Evolutionary conservation across 2,888 invertebrate genomes (phyloP).

Genomic region (Pycnomerus fuliginosus): DNA sequence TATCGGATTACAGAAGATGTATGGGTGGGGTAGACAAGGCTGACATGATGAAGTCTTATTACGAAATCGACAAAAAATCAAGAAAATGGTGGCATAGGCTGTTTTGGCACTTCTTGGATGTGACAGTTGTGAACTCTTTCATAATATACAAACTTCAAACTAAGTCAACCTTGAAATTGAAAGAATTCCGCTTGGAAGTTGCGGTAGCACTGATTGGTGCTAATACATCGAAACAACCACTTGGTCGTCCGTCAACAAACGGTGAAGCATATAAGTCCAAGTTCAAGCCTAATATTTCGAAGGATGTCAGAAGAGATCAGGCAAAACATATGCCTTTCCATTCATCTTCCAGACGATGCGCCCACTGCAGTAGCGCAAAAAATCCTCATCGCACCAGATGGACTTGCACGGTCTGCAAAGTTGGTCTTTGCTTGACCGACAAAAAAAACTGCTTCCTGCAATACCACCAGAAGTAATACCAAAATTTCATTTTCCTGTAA

Average conservation of each 20-base stretch:
- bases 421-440: conserved; percentile 2
- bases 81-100: conserved; percentile 3
- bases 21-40: conserved; percentile 6
- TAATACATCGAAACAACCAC: neutral
- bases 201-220: conserved; percentile 17
- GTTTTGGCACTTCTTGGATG: conserved; percentile 1
- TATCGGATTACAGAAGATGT: neutral
- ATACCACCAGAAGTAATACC: conserved; percentile 1
- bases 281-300: neutral
- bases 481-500: conserved; percentile 1
- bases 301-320: conserved; percentile 2
- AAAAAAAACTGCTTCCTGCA: conserved; percentile 4
- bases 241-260: neutral
- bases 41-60: conserved; percentile 1
- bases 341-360: conserved; percentile 3
- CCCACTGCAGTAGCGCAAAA: conserved; percentile 1
- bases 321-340: conserved; percentile 7
- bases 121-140: neutral
- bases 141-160: conserved; percentile 14
- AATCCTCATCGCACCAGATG: conserved; percentile 7
- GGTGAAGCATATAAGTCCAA: neutral
- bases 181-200: conserved; percentile 23
- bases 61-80: neutral
- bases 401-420: conserved; percentile 7
- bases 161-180: conserved; percentile 12